Evolutionary conservation across 2,113 vertebrate genomes (phyloP).

Genomic region (Chloropsis cyanopogon): DNA sequence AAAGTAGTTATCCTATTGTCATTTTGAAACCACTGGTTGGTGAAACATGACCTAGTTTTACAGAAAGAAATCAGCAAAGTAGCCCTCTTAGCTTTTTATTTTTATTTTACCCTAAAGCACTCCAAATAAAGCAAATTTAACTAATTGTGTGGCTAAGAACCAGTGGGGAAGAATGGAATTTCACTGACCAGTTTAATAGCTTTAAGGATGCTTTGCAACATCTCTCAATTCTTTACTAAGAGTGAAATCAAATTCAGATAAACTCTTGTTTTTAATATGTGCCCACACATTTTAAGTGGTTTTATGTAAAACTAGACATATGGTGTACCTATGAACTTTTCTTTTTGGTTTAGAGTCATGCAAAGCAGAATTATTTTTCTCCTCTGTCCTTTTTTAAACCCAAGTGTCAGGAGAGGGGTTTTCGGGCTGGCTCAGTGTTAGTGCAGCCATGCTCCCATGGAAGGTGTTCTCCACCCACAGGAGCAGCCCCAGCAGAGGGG

Average conservation of each 20-base stretch:
- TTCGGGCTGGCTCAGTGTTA: neutral
- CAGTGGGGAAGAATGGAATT: neutral
- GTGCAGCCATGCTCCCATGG: neutral
- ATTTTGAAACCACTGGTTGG: neutral
- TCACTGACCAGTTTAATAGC: neutral
- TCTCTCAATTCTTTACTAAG: neutral
- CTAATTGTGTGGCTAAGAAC: neutral
- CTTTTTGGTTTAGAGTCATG: rapidly evolving
- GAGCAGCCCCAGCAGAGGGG: neutral
- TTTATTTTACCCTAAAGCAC: neutral
- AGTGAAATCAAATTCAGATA: neutral
- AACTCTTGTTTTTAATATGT: neutral
- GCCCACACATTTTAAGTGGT: neutral
- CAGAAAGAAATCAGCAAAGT: neutral
- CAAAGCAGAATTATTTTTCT: neutral
- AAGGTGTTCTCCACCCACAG: rapidly evolving
- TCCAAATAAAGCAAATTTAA: neutral
- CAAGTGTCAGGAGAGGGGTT: neutral
- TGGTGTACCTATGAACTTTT: neutral
- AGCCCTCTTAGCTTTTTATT: neutral
- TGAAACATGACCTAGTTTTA: neutral
- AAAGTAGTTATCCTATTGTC: rapidly evolving
- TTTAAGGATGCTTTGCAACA: neutral
- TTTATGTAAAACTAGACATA: neutral
- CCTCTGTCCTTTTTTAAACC: neutral